Evolutionary conservation across 2,113 vertebrate species (phyloP).

Genomic region (Eptatretus burgeri): DNA sequence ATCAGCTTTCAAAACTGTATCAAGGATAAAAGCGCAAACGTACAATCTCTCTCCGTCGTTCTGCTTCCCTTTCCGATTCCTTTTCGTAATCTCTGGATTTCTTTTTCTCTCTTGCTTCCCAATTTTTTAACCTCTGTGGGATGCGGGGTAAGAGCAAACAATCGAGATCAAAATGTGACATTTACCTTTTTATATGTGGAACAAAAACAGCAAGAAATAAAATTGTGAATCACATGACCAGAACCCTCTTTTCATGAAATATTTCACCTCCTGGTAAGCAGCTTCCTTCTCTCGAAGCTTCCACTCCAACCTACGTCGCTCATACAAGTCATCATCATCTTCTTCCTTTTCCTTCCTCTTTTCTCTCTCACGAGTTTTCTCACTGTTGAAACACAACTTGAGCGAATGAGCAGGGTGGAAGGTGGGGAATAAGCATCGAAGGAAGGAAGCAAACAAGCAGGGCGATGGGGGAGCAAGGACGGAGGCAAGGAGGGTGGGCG

Average conservation of each 20-base stretch:
- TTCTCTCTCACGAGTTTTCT: not conserved
- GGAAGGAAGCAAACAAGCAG: too few species aligned
- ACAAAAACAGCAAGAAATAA: too few species aligned
- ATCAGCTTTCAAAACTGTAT: not conserved
- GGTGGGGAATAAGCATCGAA: too few species aligned
- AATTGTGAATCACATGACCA: too few species aligned
- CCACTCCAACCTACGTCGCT: slow-evolving; percentile 65
- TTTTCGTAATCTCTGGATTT: slow-evolving; percentile 80
- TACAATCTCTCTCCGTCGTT: slow-evolving; percentile 70
- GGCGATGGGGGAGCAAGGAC: too few species aligned
- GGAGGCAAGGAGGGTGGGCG: too few species aligned
- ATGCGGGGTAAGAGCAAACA: slow-evolving; percentile 14
- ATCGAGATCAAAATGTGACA: not conserved
- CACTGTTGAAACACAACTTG: too few species aligned
- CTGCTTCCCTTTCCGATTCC: slow-evolving; percentile 65
- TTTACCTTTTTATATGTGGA: not conserved
- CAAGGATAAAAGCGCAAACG: not conserved
- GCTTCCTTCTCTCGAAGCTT: slow-evolving; percentile 85
- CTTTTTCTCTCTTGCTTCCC: slow-evolving; percentile 88
- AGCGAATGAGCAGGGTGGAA: too few species aligned
- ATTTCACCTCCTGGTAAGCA: slow-evolving; percentile 68
- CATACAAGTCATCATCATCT: slow-evolving; percentile 77
- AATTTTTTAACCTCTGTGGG: slow-evolving; percentile 70
- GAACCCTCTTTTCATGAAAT: not conserved
- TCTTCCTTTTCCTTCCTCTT: slow-evolving; percentile 23